A percentile compares a stretch with the other conserved stretches of the same genome.
Conservation (phyloP, 2,113 vertebrate genomes). For the Mionectes macconnelli region DNA sequence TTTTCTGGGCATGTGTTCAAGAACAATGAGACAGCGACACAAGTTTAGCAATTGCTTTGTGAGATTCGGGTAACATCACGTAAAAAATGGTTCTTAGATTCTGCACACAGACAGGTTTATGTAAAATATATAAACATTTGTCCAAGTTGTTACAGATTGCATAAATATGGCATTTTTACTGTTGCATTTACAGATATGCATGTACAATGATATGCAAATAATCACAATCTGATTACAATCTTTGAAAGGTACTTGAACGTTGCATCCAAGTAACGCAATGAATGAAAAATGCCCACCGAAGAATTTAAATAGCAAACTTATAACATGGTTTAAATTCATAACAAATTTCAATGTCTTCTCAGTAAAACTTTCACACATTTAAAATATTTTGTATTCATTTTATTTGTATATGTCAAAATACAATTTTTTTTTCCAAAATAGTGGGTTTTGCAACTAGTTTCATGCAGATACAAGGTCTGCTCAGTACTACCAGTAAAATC, state of each 20-base stretch:
- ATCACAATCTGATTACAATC: slow-evolving; percentile 75
- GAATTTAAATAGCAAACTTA: slow-evolving; percentile 70
- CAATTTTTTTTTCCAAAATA: slow-evolving; percentile 84
- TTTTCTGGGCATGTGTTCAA: neutral
- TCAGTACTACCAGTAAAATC: slow-evolving; percentile 87
- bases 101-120: slow-evolving; percentile 78
- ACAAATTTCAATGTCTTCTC: slow-evolving; percentile 51
- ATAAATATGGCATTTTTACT: slow-evolving; percentile 79
- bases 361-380: slow-evolving; percentile 82
- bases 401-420: slow-evolving; percentile 91
- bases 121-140: slow-evolving; percentile 81
- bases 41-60: neutral
- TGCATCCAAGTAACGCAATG: slow-evolving; percentile 64
- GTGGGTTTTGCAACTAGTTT: slow-evolving; percentile 86
- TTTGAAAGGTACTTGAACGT: slow-evolving; percentile 61
- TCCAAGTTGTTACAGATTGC: slow-evolving; percentile 75
- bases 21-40: neutral
- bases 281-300: slow-evolving; percentile 70
- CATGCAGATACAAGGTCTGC: slow-evolving; percentile 88
- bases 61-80: neutral
- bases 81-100: slow-evolving; percentile 62
- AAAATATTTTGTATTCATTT: slow-evolving; percentile 87
- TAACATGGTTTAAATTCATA: slow-evolving; percentile 64
- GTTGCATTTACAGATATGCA: slow-evolving; percentile 78
- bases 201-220: slow-evolving; percentile 77